Conservation (phyloP, 2,888 invertebrate genomes). For the Lycia hirtaria region DNA sequence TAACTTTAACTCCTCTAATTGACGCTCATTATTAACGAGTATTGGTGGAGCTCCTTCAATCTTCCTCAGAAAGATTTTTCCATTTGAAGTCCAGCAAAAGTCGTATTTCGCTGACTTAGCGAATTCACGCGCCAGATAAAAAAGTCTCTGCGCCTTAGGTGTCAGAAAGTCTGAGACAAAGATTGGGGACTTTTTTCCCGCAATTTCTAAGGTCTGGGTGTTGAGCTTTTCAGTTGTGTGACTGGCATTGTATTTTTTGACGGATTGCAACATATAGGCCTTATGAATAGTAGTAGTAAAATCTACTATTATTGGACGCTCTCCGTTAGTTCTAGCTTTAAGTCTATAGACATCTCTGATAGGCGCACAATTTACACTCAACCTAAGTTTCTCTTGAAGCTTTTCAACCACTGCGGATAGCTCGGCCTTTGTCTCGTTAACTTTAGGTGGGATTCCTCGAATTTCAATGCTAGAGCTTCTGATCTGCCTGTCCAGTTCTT, state of each 20-base stretch:
- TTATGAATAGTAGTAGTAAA: neutral
- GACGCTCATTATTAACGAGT: neutral
- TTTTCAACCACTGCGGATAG: too few species aligned
- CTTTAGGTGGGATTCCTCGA: too few species aligned
- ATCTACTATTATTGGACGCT: neutral
- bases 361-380: too few species aligned
- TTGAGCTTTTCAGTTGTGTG: neutral
- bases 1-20: neutral
- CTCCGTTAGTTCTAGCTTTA: neutral
- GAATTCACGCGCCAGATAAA: neutral
- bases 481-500: too few species aligned
- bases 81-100: slow-evolving; percentile 1
- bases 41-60: neutral
- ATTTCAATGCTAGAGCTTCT: too few species aligned
- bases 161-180: slow-evolving; percentile 4
- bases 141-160: neutral
- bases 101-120: neutral
- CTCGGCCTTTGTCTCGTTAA: too few species aligned
- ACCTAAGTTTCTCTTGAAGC: too few species aligned
- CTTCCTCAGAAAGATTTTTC: neutral
- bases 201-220: neutral
- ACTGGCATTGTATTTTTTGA: neutral
- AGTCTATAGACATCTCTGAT: neutral
- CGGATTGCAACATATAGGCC: neutral
- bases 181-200: neutral